Base-by-base conservation (phyloP, 2,113 vertebrate genomes). In the Potamarius usumacintae region DNA sequence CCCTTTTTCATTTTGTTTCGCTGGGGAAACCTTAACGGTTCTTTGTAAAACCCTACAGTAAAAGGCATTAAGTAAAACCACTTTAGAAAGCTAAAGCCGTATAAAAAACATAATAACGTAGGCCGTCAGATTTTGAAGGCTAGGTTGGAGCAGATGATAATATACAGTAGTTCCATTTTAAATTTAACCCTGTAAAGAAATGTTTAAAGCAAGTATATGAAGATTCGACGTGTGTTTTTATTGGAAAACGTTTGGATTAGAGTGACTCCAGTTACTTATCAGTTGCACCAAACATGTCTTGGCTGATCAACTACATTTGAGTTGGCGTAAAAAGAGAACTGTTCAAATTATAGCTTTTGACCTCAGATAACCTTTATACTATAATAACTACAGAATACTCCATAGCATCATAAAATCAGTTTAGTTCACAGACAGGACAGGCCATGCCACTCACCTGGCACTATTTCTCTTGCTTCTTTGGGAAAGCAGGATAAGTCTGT, bases 401-500 rank as follows among this genome's bases (percentile, higher is more conserved):
- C 52, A 30, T 12, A 80, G 57, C 77, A 20, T 3, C 8, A 58
- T 20, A 20, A 58, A 9, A 81, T 57, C 17, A 62, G 27, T 82
- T 20, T 82, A 62, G 53, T 77, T 53, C 27, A 57, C 12, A 60
- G 22, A 58, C 14, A 65, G 60, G 34, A 27, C 60, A n/a, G 42
- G 6, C 11, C 7, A 79, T 71, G 30, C 42, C 27, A 52, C 87
- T 88, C 76, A 90, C 89, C 89, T 71, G 69, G 2, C 30, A 15
- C 72, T 71, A 30, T 42, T 69, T 52, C 1, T 20, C 20, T 48
- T 25, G 48, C 17, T 27, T 69, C 50, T 57, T 57, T 48, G 9
- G 5, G 67, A 72, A 53, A 71, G 52, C 69, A 55, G 52, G 53
- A 57, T 34, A 53, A 74, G 10, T 53, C 11, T 71, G 62, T 84